Evolutionary conservation across 2,113 vertebrate genomes (phyloP).

Genomic region (Eurypyga helias): DNA sequence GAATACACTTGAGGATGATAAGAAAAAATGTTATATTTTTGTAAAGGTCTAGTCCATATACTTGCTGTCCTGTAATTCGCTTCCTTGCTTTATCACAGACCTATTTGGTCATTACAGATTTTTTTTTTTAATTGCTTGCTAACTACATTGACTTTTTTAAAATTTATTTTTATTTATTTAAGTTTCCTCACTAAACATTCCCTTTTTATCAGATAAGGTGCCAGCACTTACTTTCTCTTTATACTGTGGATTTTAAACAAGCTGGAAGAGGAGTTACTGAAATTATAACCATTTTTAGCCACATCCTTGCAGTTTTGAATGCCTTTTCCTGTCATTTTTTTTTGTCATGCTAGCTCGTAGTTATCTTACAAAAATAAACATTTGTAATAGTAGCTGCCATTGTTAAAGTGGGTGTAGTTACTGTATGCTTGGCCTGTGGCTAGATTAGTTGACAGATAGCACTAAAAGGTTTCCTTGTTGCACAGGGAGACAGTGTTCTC

Average conservation of each 20-base stretch:
- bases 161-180: background rate
- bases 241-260: background rate
- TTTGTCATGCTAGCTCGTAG: background rate
- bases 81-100: background rate
- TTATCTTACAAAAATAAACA: background rate
- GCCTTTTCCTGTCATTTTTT: conserved; percentile 2
- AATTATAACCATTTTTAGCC: background rate
- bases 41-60: background rate
- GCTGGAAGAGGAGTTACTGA: background rate
- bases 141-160: background rate
- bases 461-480: background rate
- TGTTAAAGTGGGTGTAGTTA: conserved; percentile 17
- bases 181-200: background rate
- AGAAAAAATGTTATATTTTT: background rate
- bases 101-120: background rate
- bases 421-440: background rate
- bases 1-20: background rate
- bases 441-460: background rate
- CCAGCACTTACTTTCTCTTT: background rate
- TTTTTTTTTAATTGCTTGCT: background rate
- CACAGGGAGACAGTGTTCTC: background rate
- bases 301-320: background rate
- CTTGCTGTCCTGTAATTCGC: background rate
- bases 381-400: background rate
- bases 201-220: background rate